Evolutionary conservation across 37 sponge, comb jelly and placozoan genomes (phyloP).

Genomic region (Tethya wilhelma): DNA sequence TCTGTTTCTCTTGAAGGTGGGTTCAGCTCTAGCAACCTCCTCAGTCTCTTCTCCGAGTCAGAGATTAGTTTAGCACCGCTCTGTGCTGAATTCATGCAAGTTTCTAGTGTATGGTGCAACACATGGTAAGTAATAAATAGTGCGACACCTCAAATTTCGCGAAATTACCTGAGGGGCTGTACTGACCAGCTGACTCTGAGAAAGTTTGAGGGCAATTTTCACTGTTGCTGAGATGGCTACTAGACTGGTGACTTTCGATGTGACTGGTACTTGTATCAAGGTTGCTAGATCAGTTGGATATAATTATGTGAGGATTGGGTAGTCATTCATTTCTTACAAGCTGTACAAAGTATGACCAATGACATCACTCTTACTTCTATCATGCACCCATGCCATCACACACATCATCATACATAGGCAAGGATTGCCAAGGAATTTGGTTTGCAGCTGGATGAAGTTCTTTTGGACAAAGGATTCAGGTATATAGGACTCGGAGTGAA

Average conservation of each 20-base stretch:
- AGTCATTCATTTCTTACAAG: background rate
- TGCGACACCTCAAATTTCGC: too few species aligned
- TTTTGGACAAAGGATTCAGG: constrained; percentile 32
- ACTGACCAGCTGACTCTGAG: too few species aligned
- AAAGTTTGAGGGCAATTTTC: too few species aligned
- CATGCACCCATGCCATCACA: too few species aligned
- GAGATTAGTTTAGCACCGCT: too few species aligned
- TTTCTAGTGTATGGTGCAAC: too few species aligned
- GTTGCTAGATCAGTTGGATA: constrained; percentile 27
- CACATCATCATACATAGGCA: constrained; percentile 4
- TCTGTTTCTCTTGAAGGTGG: background rate
- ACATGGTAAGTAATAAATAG: too few species aligned
- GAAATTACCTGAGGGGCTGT: too few species aligned
- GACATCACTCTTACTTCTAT: too few species aligned
- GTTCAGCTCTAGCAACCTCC: background rate
- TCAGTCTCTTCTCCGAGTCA: background rate
- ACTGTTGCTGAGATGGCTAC: constrained; percentile 1
- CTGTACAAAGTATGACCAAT: too few species aligned
- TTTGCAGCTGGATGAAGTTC: background rate
- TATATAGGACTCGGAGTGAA: background rate
- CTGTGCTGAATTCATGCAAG: too few species aligned
- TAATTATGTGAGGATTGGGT: constrained; percentile 39
- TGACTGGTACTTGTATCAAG: constrained; percentile 52
- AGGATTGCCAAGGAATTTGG: constrained; percentile 18
- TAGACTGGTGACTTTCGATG: constrained; percentile 43